A percentile compares a stretch with the other conserved stretches of the same genome.
Conservation (phyloP, 2,113 vertebrate genomes). For the Coptodon rendalli region DNA sequence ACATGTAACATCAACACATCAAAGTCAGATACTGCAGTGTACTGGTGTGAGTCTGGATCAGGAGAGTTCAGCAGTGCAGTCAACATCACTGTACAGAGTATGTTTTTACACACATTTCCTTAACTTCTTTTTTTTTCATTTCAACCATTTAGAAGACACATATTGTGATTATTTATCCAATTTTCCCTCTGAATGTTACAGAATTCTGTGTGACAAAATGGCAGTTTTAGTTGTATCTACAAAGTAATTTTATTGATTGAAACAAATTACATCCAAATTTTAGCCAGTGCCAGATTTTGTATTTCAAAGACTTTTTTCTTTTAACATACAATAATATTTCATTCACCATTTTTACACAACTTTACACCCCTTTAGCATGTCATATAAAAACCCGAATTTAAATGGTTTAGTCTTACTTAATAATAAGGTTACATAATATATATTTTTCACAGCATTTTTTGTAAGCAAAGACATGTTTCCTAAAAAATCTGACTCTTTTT, state of each 20-base stretch:
- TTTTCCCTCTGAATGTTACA: background rate
- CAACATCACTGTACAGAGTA: no score
- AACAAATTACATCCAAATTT: background rate
- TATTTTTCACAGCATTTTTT: background rate
- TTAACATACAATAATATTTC: background rate
- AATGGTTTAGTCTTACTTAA: background rate
- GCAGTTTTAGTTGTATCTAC: accelerated
- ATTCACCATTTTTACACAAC: background rate
- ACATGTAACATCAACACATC: no score
- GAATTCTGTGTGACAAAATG: background rate
- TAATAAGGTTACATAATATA: background rate
- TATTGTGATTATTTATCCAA: background rate
- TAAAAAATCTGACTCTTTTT: background rate
- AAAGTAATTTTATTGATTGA: background rate
- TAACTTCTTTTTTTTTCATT: background rate
- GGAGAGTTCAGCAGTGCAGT: no score
- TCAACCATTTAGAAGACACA: background rate
- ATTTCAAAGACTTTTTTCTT: background rate
- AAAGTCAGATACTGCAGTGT: no score
- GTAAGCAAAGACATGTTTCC: background rate
- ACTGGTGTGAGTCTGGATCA: no score
- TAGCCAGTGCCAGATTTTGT: background rate
- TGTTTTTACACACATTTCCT: no score
- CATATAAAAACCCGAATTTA: background rate
- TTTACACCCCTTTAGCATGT: background rate